Percentiles rank a stretch among this genome's conserved stretches.
Evolutionary conservation across 1,140 invertebrate species (phyloP).

Genomic region (Vanessa atalanta): DNA sequence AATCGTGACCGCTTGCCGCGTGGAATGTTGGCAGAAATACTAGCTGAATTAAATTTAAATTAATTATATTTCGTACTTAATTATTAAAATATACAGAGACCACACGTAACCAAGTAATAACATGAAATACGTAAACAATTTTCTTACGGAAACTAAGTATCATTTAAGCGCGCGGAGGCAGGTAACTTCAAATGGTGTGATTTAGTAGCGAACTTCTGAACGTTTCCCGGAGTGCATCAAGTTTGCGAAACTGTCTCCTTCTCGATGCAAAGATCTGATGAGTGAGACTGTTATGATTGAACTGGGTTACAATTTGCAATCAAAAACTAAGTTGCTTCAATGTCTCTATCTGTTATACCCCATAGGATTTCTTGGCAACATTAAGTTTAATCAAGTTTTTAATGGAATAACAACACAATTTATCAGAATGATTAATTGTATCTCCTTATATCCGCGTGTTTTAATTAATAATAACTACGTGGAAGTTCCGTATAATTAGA

Average conservation of each 20-base stretch:
- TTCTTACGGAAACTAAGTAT: slow-evolving; percentile 16
- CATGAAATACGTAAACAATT: background rate
- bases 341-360: background rate
- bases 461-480: too few species aligned
- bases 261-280: slow-evolving; percentile 30
- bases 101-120: background rate
- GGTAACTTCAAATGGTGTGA: slow-evolving; percentile 45
- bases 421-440: too few species aligned
- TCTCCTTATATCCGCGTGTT: too few species aligned
- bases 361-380: background rate
- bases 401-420: too few species aligned
- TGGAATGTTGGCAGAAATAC: too few species aligned
- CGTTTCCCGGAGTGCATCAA: slow-evolving; percentile 38
- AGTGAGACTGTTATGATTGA: slow-evolving; percentile 30
- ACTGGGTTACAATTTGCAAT: slow-evolving; percentile 3
- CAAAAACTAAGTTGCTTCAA: background rate
- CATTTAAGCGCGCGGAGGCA: slow-evolving; percentile 22
- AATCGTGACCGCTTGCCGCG: too few species aligned
- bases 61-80: too few species aligned
- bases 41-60: too few species aligned
- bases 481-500: too few species aligned
- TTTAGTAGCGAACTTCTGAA: slow-evolving; percentile 48
- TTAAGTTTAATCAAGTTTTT: too few species aligned
- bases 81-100: background rate
- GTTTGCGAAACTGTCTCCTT: slow-evolving; percentile 32